Percentiles rank a stretch among this genome's conserved stretches.
Evolutionary conservation across 2,113 vertebrate species (phyloP).

Genomic region (Amazona guildingii): DNA sequence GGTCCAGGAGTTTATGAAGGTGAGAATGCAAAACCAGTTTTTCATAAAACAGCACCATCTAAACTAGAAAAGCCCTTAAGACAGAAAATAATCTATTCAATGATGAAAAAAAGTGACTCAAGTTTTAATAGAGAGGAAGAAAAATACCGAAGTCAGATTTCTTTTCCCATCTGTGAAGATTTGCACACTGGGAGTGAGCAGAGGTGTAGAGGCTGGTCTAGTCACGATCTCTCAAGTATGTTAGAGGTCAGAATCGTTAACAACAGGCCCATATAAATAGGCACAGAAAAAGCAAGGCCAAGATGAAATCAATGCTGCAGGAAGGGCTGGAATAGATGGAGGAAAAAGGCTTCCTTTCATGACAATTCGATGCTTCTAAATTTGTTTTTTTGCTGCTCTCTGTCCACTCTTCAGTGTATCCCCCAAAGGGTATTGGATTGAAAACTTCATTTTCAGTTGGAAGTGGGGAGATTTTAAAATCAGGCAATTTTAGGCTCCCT

Average conservation of each 20-base stretch:
- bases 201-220: neutral
- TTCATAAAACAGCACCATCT: neutral
- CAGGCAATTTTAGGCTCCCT: neutral
- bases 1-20: neutral
- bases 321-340: neutral
- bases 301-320: neutral
- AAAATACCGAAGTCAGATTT: neutral
- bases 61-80: neutral
- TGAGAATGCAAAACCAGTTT: neutral
- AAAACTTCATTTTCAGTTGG: neutral
- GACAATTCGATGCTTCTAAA: neutral
- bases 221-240: neutral
- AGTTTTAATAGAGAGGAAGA: neutral
- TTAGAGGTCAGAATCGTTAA: neutral
- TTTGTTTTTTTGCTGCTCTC: neutral
- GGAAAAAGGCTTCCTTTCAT: neutral
- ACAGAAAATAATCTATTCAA: neutral
- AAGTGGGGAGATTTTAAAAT: neutral
- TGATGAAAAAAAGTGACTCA: neutral
- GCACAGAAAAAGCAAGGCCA: neutral
- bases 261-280: neutral
- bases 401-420: neutral
- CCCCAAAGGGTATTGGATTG: neutral
- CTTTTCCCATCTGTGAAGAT: neutral
- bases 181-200: neutral